phyloP scores from a whole-genome alignment of 2,113 vertebrate species.

The Xenopus laevis region DNA sequence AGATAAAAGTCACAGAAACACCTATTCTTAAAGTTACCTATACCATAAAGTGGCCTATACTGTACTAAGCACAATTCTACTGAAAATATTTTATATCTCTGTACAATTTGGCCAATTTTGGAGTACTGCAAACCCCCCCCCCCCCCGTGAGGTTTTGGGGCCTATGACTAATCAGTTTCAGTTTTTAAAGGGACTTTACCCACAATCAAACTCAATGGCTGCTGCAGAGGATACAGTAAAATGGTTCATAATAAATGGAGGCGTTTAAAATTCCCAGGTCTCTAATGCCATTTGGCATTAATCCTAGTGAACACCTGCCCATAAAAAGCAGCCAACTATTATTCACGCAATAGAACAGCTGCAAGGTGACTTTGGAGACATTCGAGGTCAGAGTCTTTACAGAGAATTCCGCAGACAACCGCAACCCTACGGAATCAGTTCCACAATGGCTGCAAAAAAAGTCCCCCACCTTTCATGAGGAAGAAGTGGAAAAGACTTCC shows the following conservation, averaged over 20 bases:
- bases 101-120: too few relatives aligned
- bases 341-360: constrained; percentile 32
- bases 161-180: too few relatives aligned
- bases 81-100: too few relatives aligned
- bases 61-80: too few relatives aligned
- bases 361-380: constrained; percentile 21
- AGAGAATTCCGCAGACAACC: not conserved
- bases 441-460: not conserved
- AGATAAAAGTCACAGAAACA: too few relatives aligned
- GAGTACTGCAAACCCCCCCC: too few relatives aligned
- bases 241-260: not conserved
- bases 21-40: too few relatives aligned
- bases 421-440: constrained; percentile 5
- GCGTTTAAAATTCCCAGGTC: constrained; percentile 9
- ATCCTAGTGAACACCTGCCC: constrained; percentile 28
- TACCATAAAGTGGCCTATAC: too few relatives aligned
- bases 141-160: too few relatives aligned
- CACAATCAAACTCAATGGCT: not conserved
- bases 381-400: constrained; percentile 22
- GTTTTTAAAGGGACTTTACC: too few relatives aligned
- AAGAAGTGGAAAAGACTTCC: too few relatives aligned
- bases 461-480: not conserved
- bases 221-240: not conserved
- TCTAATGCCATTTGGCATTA: constrained; percentile 14
- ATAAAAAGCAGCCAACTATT: constrained; percentile 21